Base-by-base conservation (phyloP, 1,140 invertebrate genomes). In the Drosophila tristis region DNA sequence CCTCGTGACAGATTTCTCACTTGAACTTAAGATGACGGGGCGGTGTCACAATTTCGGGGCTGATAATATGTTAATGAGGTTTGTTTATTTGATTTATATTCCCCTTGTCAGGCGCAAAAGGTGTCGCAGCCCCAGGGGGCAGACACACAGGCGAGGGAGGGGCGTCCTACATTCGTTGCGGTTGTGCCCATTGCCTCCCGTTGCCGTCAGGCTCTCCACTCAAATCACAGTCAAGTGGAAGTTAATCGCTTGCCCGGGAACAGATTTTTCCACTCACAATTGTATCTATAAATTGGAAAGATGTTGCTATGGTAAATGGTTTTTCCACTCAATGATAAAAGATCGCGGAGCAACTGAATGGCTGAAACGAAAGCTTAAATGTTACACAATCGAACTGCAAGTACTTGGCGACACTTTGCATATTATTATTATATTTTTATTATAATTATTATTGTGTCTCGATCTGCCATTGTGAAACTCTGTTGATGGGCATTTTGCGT, bases 51-150 rank as follows among this genome's bases (percentile, higher is more conserved):
- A 67, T 78, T 87, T 82, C 74, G 78, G 50, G 50, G 82, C 75
- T 87, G 82, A 87, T 87, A 86, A 87, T 87, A 87, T 87, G 82
- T 86, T 89, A 87, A 87, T 87, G 84, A 89, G 84, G 84, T 87
- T 87, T 82, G 84, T 76, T 89, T 70, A 87, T 89, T 86, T 86
- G 82, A 82, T 89, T 87, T 89, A 89, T 82, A 78, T 68, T 78
- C 57, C 60, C 74, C 84, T 76, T 65, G 82, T 79, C 82, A 70
- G 11, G 56, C 11, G 29, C 56, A 3, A 31, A 68, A 68, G 64
- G 67, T 70, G 64, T 70, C 45, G 65, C 58, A 50, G 67, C 53
- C 45, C 35, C 44, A 31, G 44, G 4, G 4, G 66, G 66, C 63
- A 25, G 66, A 16, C 43, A 43, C 31, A 29, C 61, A 5, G 16